phyloP scores from a whole-genome alignment of 1,140 invertebrate species.

The Papilio aristodemus region DNA sequence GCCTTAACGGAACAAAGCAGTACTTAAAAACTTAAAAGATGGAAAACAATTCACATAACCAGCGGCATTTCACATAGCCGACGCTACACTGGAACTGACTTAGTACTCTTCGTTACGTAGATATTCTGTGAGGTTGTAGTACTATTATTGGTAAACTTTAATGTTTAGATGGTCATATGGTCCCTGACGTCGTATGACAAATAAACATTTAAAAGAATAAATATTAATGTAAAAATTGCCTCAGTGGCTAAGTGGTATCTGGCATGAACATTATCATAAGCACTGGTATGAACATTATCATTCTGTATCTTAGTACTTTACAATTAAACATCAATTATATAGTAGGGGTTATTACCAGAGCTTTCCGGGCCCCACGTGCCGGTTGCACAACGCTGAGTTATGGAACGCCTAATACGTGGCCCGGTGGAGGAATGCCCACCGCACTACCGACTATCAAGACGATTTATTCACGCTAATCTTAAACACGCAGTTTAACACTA shows the following conservation, averaged over 20 bases:
- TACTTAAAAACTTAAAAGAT: too few relatives aligned
- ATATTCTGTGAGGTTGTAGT: too few relatives aligned
- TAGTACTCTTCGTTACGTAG: too few relatives aligned
- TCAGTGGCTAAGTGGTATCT: too few relatives aligned
- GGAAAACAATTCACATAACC: too few relatives aligned
- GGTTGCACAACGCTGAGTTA: conserved; percentile 68
- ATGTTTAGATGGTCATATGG: too few relatives aligned
- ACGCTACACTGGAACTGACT: too few relatives aligned
- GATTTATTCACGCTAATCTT: conserved; percentile 60
- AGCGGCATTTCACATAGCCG: too few relatives aligned
- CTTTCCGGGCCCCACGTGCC: conserved; percentile 59
- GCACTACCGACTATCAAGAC: conserved; percentile 41
- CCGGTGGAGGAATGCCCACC: conserved; percentile 53
- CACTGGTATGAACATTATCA: conserved; percentile 34
- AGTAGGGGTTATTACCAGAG: conserved; percentile 53
- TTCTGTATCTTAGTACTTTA: conserved; percentile 26
- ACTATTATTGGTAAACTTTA: too few relatives aligned
- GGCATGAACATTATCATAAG: not conserved
- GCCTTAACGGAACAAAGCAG: not conserved
- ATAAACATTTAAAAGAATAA: too few relatives aligned
- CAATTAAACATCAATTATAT: conserved; percentile 56
- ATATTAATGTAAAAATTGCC: too few relatives aligned
- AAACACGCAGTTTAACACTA: conserved; percentile 36
- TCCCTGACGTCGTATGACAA: too few relatives aligned
- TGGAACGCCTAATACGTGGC: conserved; percentile 60